phyloP scores from a whole-genome alignment of 1,140 invertebrate species.

The Sitophilus oryzae region DNA sequence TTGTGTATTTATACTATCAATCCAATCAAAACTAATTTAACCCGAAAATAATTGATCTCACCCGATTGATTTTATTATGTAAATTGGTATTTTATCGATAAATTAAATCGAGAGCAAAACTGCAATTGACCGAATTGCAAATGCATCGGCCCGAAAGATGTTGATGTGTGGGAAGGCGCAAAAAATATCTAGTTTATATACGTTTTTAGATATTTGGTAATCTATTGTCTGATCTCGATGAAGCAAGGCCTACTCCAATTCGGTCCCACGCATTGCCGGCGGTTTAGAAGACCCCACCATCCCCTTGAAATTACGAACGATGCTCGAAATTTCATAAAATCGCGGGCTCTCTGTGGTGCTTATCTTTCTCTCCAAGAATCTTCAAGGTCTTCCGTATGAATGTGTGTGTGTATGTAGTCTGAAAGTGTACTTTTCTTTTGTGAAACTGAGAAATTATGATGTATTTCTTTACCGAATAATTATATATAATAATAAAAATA shows the following conservation, averaged over 20 bases:
- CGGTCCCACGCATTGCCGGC: slow-evolving; percentile 27
- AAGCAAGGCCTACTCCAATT: slow-evolving; percentile 36
- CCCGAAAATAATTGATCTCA: too few relatives aligned
- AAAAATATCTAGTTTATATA: slow-evolving; percentile 40
- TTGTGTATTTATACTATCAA: too few relatives aligned
- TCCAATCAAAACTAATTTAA: too few relatives aligned
- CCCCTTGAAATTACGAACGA: neutral
- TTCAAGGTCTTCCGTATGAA: too few relatives aligned
- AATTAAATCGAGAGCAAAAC: slow-evolving; percentile 7
- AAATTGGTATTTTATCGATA: slow-evolving; percentile 2
- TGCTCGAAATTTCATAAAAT: neutral
- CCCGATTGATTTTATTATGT: too few relatives aligned
- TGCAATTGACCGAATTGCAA: slow-evolving; percentile 15
- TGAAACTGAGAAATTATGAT: too few relatives aligned
- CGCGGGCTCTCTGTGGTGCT: too few relatives aligned
- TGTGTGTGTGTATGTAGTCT: too few relatives aligned
- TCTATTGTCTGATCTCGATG: slow-evolving; percentile 37
- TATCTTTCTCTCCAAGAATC: too few relatives aligned
- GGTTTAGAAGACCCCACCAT: neutral
- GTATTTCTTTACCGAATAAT: too few relatives aligned
- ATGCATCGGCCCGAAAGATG: neutral
- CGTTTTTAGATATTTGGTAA: slow-evolving; percentile 35
- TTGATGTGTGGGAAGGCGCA: slow-evolving; percentile 22
- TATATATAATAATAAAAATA: too few relatives aligned
- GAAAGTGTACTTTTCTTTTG: too few relatives aligned